Conservation (phyloP, 2,797 vertebrate genomes). For the Gallinago solitaria region DNA sequence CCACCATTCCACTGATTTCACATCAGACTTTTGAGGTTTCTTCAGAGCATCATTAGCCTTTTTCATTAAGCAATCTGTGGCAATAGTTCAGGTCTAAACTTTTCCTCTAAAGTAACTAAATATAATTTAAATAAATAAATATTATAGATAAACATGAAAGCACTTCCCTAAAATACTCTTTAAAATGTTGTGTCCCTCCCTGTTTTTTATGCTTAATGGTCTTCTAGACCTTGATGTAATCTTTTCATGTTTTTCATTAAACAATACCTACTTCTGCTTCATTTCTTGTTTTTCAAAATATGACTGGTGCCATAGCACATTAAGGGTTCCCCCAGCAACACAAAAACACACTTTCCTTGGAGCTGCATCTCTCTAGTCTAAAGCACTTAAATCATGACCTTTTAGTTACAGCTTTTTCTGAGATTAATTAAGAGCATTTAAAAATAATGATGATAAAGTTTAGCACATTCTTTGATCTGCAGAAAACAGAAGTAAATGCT, state of each 20-base stretch:
- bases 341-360: constrained; percentile 47
- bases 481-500: background rate
- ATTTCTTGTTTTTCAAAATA: constrained; percentile 32
- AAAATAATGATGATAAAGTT: background rate
- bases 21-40: background rate
- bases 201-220: background rate
- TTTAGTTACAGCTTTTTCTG: constrained; percentile 41
- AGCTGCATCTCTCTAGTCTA: background rate
- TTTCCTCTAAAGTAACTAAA: background rate
- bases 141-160: background rate
- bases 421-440: constrained; percentile 51
- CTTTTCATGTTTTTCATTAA: constrained; percentile 18
- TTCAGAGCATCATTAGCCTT: background rate
- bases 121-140: background rate
- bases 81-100: background rate
- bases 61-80: background rate
- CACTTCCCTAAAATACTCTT: background rate
- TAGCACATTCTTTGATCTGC: background rate
- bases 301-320: constrained; percentile 32
- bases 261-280: background rate
- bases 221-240: constrained; percentile 1
- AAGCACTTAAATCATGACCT: constrained; percentile 52
- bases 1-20: background rate
- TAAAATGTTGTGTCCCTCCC: background rate
- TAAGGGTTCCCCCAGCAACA: constrained; percentile 66